These are phyloP conservation scores for Nemopilema nomurai DNA, from an alignment of 30 jellyfish, hydroid and myxozoan genomes.

Conservation along the genomic window DNA sequence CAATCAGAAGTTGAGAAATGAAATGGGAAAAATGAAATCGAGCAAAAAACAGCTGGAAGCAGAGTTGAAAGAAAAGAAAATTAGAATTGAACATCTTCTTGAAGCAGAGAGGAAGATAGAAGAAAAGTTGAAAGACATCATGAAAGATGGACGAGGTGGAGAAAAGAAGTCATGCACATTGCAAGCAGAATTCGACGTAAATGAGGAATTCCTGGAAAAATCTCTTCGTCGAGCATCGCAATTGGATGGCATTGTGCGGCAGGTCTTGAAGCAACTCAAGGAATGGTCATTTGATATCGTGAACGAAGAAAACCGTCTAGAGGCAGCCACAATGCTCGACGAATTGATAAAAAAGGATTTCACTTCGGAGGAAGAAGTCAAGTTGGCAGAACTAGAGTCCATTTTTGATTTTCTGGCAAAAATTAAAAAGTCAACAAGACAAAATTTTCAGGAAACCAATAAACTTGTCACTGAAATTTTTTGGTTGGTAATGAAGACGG, in stretches of 20 bases:
- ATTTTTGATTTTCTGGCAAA: constrained; percentile 21
- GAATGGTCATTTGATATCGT: constrained; percentile 4
- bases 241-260: constrained; percentile 33
- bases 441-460: constrained; percentile 16
- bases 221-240: constrained; percentile 34
- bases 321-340: constrained; percentile 15
- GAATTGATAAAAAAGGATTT: constrained; percentile 25
- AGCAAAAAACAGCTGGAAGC: constrained; percentile 50
- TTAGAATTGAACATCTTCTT: constrained; percentile 19
- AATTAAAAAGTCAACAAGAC: constrained; percentile 30
- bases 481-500: constrained; percentile 39
- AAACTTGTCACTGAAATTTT: constrained; percentile 18
- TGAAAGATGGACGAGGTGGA: constrained; percentile 31
- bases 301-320: constrained; percentile 12
- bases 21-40: constrained; percentile 41
- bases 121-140: constrained; percentile 36
- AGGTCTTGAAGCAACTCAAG: constrained; percentile 17
- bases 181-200: constrained; percentile 44
- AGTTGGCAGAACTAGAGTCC: neutral
- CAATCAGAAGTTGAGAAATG: constrained; percentile 70
- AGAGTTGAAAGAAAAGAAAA: constrained; percentile 48
- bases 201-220: constrained; percentile 43
- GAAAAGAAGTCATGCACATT: constrained; percentile 6
- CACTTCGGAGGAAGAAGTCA: constrained; percentile 24
- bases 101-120: constrained; percentile 38